Evolutionary conservation across 2,888 invertebrate genomes (phyloP).

Genomic region (Cactoblastis cactorum): DNA sequence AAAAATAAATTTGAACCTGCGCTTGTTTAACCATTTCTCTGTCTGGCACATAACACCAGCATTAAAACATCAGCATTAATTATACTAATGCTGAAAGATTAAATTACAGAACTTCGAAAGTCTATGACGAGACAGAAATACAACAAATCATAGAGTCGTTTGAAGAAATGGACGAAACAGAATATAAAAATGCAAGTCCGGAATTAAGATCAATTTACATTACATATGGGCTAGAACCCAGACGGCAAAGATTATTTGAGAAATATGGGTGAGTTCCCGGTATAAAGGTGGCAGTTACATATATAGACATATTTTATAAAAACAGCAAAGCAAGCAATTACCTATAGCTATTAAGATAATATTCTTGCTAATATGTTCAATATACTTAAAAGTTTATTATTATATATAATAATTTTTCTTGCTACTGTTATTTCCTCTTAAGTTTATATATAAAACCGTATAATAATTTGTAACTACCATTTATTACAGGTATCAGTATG

Average conservation of each 20-base stretch:
- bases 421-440: neutral
- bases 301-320: too few relatives aligned
- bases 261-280: constrained; percentile 28
- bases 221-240: constrained; percentile 48
- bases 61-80: too few relatives aligned
- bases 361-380: too few relatives aligned
- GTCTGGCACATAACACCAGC: too few relatives aligned
- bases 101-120: constrained; percentile 40
- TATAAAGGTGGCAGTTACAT: neutral
- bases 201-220: constrained; percentile 59
- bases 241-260: constrained; percentile 45
- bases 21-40: too few relatives aligned
- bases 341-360: too few relatives aligned
- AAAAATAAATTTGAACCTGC: too few relatives aligned
- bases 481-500: neutral
- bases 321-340: too few relatives aligned
- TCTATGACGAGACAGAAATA: constrained; percentile 56
- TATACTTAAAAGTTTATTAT: too few relatives aligned
- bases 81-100: too few relatives aligned
- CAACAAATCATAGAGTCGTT: constrained; percentile 43
- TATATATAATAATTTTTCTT: too few relatives aligned
- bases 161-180: constrained; percentile 57
- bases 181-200: constrained; percentile 47
- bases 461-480: neutral
- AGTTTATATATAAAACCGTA: neutral